Conservation (phyloP, 2,888 invertebrate genomes). For the Drosophila buzzatii region DNA sequence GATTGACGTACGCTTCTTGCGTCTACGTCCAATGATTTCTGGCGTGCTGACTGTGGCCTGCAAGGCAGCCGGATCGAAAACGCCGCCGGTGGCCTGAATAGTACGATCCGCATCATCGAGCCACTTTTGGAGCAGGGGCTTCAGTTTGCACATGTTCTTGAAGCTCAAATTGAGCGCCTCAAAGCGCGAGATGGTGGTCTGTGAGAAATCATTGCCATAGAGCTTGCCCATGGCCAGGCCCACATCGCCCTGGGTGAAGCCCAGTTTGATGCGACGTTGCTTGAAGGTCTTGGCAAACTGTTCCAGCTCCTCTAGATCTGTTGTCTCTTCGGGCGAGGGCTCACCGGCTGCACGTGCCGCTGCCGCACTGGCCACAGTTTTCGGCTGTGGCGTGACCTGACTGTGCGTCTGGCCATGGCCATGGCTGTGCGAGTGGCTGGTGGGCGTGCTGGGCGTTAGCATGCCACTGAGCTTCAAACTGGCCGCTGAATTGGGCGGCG, state of each 20-base stretch:
- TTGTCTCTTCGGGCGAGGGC: slow-evolving; percentile 96
- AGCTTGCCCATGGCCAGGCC: slow-evolving; percentile 99
- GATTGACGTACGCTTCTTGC: slow-evolving; percentile 98
- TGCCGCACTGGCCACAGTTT: slow-evolving; percentile 84
- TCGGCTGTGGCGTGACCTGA: slow-evolving; percentile 86
- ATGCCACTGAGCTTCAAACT: slow-evolving; percentile 85
- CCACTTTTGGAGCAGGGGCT: slow-evolving; percentile 99
- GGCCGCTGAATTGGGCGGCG: slow-evolving; percentile 86
- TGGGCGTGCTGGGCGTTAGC: slow-evolving; percentile 87
- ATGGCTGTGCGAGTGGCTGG: slow-evolving; percentile 84
- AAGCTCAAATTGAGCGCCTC: slow-evolving; percentile 99
- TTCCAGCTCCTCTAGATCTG: slow-evolving; percentile 98
- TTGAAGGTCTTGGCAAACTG: slow-evolving; percentile 99
- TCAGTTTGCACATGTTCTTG: slow-evolving; percentile 99
- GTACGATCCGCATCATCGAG: slow-evolving; percentile 96
- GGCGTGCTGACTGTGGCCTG: slow-evolving; percentile 92
- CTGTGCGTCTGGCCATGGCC: slow-evolving; percentile 7
- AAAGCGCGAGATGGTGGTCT: slow-evolving; percentile 99
- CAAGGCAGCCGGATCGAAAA: slow-evolving; percentile 86
- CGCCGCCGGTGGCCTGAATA: slow-evolving; percentile 89
- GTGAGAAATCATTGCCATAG: slow-evolving; percentile 99
- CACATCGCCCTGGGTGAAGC: slow-evolving; percentile 99
- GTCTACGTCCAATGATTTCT: slow-evolving; percentile 95
- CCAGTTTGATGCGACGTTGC: slow-evolving; percentile 97
- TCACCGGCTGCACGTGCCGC: slow-evolving; percentile 90